These are phyloP conservation scores for Hesperophylax magnus DNA, from an alignment of 1,140 invertebrate species.

Conservation along the genomic window DNA sequence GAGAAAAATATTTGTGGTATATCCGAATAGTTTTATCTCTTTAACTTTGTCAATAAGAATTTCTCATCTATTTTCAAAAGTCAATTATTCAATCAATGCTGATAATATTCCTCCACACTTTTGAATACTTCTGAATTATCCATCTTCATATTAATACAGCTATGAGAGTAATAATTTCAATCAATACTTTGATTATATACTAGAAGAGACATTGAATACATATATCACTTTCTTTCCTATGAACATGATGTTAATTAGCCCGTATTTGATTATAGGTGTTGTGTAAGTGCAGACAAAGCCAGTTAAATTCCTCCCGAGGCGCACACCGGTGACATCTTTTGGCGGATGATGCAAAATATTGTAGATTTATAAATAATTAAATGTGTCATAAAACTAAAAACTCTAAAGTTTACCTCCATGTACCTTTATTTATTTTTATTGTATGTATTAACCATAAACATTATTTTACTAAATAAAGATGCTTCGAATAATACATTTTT, in stretches of 20 bases:
- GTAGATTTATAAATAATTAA: constrained; percentile 25
- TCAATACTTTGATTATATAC: no score
- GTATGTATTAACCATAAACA: constrained; percentile 56
- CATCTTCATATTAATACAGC: no score
- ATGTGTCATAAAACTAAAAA: constrained; percentile 45
- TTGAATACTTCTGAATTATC: no score
- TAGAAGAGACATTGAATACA: no score
- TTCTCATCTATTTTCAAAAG: no score
- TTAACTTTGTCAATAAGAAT: no score
- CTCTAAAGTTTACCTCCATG: constrained; percentile 48
- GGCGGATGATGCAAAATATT: constrained; percentile 54
- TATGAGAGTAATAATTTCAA: no score
- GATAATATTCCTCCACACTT: no score
- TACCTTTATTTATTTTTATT: constrained; percentile 57
- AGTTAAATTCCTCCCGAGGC: constrained; percentile 46
- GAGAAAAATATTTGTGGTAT: no score
- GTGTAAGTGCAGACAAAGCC: constrained; percentile 59
- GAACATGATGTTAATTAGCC: constrained; percentile 45
- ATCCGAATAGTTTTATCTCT: no score
- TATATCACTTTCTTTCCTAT: background rate
- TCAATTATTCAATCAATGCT: no score
- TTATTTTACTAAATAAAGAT: constrained; percentile 58
- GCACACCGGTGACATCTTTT: constrained; percentile 45
- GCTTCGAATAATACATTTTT: constrained; percentile 54
- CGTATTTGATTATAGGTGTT: constrained; percentile 60